phyloP scores from a whole-genome alignment of 35 echinoderm and acorn worm species.

The Lytechinus pictus region DNA sequence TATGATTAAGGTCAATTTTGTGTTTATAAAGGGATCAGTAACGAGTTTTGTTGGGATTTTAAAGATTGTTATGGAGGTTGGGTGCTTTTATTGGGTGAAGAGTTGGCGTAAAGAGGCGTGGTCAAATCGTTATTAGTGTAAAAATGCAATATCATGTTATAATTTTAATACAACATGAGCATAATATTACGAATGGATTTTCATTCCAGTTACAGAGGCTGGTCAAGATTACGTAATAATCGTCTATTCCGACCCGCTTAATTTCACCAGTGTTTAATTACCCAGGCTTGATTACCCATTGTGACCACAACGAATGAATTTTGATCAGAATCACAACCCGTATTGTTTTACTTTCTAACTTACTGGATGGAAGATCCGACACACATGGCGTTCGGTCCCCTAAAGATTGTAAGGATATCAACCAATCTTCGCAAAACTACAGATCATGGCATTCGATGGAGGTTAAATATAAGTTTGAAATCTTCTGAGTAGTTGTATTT shows the following conservation, averaged over 20 bases:
- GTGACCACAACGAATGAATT: background rate
- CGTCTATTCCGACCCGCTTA: too few species aligned
- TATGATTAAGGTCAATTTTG: background rate
- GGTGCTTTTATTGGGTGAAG: background rate
- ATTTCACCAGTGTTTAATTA: background rate
- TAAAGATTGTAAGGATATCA: too few species aligned
- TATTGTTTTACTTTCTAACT: background rate
- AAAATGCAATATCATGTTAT: too few species aligned
- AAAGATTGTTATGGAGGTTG: background rate
- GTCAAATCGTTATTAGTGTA: background rate
- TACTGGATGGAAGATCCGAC: background rate
- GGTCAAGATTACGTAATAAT: background rate
- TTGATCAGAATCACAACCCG: background rate
- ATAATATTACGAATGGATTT: too few species aligned
- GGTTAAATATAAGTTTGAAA: too few species aligned
- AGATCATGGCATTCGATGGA: too few species aligned
- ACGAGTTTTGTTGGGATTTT: background rate
- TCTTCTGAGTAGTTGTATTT: too few species aligned
- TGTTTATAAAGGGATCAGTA: background rate
- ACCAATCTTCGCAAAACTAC: too few species aligned
- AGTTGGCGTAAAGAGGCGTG: background rate
- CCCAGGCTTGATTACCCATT: background rate
- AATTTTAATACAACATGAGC: too few species aligned
- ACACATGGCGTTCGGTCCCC: too few species aligned
- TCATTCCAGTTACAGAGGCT: background rate